phyloP scores from a whole-genome alignment of 2,797 vertebrate genomes.

The Sylvilagus floridanus region DNA sequence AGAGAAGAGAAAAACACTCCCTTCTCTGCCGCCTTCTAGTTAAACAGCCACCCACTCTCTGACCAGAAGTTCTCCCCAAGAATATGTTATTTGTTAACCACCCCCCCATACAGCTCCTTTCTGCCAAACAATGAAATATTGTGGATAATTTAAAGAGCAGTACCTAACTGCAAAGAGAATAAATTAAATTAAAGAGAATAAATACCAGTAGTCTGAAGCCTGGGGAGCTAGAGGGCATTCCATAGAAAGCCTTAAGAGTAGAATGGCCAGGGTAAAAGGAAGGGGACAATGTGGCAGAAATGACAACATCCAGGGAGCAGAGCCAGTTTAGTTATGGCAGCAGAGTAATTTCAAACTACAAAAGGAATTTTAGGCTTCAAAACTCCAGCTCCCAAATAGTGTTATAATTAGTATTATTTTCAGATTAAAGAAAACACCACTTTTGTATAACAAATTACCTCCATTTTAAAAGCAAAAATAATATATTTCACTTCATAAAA shows the following conservation, averaged over 20 bases:
- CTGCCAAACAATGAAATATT: background rate
- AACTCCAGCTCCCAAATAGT: conserved; percentile 86
- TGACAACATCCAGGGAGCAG: conserved; percentile 75
- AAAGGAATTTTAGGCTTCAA: conserved; percentile 85
- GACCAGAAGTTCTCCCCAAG: background rate
- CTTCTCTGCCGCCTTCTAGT: background rate
- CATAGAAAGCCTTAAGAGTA: conserved; percentile 65
- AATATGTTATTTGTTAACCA: background rate
- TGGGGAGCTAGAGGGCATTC: conserved; percentile 73
- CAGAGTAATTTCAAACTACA: conserved; percentile 83
- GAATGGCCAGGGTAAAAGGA: conserved; percentile 37
- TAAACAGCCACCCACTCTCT: background rate
- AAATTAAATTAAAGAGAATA: conserved; percentile 62
- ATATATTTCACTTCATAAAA: conserved; percentile 89
- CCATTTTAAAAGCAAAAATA: conserved; percentile 90
- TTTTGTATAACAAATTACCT: conserved; percentile 90
- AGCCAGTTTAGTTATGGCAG: conserved; percentile 82
- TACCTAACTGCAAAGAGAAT: conserved; percentile 43
- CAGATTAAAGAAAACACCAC: conserved; percentile 90
- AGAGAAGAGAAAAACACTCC: background rate
- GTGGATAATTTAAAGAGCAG: background rate
- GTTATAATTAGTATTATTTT: conserved; percentile 89
- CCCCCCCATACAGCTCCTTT: background rate
- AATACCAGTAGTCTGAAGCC: conserved; percentile 60
- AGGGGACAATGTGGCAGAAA: conserved; percentile 63